Conservation (phyloP, 1,140 invertebrate genomes). For the Drosophila athabasca region DNA sequence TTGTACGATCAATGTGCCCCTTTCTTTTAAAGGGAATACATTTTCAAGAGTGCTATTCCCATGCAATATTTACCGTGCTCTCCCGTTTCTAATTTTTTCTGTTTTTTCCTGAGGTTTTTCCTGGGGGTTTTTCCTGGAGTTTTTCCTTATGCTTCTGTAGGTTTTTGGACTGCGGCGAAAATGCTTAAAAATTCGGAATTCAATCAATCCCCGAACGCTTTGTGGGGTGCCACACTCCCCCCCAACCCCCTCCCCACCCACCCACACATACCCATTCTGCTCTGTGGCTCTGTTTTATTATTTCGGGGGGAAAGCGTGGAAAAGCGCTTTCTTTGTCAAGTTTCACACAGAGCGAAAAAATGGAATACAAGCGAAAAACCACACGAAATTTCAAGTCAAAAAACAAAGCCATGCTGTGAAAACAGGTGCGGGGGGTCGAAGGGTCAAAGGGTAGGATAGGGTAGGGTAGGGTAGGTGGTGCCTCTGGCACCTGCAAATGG, state of each 20-base stretch:
- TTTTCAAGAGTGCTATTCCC: background rate
- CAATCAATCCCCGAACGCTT: slow-evolving; percentile 75
- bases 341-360: background rate
- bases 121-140: background rate
- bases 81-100: slow-evolving; percentile 12
- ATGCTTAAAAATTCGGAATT: slow-evolving; percentile 80
- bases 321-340: slow-evolving; percentile 28
- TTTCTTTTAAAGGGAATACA: background rate
- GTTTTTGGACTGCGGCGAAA: slow-evolving; percentile 71
- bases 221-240: slow-evolving; percentile 38
- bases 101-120: slow-evolving; percentile 4
- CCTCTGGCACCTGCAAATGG: slow-evolving; percentile 32
- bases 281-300: slow-evolving; percentile 37
- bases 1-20: too few relatives aligned
- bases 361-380: slow-evolving; percentile 14
- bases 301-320: slow-evolving; percentile 17
- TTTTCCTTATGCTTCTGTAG: slow-evolving; percentile 36
- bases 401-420: slow-evolving; percentile 16
- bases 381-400: slow-evolving; percentile 14
- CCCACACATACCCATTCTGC: background rate
- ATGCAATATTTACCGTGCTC: slow-evolving; percentile 21
- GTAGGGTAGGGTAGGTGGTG: background rate
- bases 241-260: background rate
- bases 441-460: background rate
- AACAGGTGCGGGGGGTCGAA: too few relatives aligned